phyloP scores from a whole-genome alignment of 2,888 invertebrate genomes.

The Yponomeuta evonymella region DNA sequence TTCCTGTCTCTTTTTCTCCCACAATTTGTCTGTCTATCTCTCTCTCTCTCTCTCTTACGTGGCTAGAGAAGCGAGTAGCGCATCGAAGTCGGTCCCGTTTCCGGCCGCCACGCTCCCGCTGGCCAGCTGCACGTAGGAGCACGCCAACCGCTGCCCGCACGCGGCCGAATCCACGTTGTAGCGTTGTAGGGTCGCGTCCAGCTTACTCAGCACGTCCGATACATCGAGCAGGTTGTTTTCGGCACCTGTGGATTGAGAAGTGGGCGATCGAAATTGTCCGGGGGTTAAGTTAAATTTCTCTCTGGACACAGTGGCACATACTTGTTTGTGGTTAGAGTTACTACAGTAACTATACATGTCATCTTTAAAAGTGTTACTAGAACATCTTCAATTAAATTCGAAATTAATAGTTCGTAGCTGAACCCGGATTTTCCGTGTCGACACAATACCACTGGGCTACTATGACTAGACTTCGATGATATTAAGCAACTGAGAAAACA shows the following conservation, averaged over 20 bases:
- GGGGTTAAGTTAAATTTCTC: too few relatives aligned
- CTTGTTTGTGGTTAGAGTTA: too few relatives aligned
- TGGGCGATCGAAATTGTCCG: background rate
- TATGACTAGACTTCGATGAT: too few relatives aligned
- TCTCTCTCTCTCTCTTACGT: constrained; percentile 60
- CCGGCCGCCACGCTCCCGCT: constrained; percentile 79
- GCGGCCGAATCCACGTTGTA: constrained; percentile 84
- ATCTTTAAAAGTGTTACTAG: too few relatives aligned
- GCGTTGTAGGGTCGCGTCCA: constrained; percentile 80
- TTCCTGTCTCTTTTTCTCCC: constrained; percentile 63
- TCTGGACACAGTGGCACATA: too few relatives aligned
- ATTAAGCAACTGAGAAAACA: too few relatives aligned
- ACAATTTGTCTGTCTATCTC: too few relatives aligned
- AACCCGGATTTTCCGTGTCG: too few relatives aligned
- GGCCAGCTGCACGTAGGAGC: constrained; percentile 83
- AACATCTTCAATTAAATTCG: too few relatives aligned
- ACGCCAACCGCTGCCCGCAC: constrained; percentile 82
- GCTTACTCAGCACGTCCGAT: constrained; percentile 78
- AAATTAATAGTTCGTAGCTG: too few relatives aligned
- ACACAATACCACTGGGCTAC: too few relatives aligned
- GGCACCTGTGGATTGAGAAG: constrained; percentile 55
- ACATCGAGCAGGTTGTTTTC: constrained; percentile 77
- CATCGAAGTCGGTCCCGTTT: constrained; percentile 79
- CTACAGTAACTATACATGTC: too few relatives aligned
- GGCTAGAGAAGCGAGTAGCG: constrained; percentile 77